Base-by-base conservation (phyloP, 1,140 invertebrate genomes). In the Portunus trituberculatus region DNA sequence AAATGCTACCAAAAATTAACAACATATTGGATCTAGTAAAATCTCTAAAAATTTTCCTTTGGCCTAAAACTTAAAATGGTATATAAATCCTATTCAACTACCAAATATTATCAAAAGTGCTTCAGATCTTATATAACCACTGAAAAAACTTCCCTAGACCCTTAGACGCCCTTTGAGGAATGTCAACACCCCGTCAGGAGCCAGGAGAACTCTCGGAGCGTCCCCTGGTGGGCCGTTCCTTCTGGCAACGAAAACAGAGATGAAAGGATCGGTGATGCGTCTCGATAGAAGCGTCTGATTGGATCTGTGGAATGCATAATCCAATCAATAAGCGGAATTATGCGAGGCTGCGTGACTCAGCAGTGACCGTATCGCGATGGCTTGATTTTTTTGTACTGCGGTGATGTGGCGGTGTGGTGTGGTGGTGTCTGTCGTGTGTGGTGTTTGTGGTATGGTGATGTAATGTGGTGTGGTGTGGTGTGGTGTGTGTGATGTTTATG, bases 301-400 rank as follows among this genome's bases (percentile, higher is more conserved):
- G 93, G 29, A 90, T 94, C 93, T 90, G 14, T 32, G 52, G 93
- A 89, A 94, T 94, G 93, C 59, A 94, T 94, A 94, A 94, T 94
- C 48, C 76, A 89, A 90, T 94, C 93, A 94, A 94, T 94, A 94
- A 87, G 29, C 52, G 59, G 25, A 76, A 94, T 94, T 32, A 94
- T 94, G 67, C 86, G 45, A 45, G 93, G 76, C 32, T 31, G 32
- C 48, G 45, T 94, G 93, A 94, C 16, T 89, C 86, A 94, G 87
- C 84, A n/a, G 14, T 32, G 86, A 88, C 86, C 16, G 84, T 92
- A 83, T 83, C 91, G 0, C 29, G 28, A 45, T 4, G 0, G 89
- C n/a, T 91, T 0, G 45, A 29, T 25, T 52, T 12, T n/a, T 20
- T n/a, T 16, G 8, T 8, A 29, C 32, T n/a, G 32, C 0, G 16